phyloP scores from a whole-genome alignment of 1,140 invertebrate genomes.

The Chionoecetes opilio region DNA sequence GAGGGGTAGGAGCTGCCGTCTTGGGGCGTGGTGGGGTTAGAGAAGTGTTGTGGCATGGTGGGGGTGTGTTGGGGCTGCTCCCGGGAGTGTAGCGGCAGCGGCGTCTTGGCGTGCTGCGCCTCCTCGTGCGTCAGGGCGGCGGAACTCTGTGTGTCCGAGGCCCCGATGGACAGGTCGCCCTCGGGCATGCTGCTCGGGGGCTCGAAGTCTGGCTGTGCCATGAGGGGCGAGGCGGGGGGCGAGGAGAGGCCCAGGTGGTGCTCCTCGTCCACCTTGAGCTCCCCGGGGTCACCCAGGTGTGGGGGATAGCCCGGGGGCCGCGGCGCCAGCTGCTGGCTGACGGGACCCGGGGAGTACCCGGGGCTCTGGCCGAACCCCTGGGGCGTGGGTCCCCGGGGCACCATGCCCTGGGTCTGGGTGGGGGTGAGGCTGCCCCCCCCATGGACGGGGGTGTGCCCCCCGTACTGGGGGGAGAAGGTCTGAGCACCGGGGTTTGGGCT shows the following conservation, averaged over 20 bases:
- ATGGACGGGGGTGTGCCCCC: slow-evolving; percentile 79
- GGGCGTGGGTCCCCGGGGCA: slow-evolving; percentile 83
- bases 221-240: slow-evolving; percentile 81
- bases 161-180: slow-evolving; percentile 82
- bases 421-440: slow-evolving; percentile 81
- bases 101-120: slow-evolving; percentile 67
- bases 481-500: slow-evolving; percentile 79
- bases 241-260: slow-evolving; percentile 77
- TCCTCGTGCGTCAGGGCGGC: slow-evolving; percentile 67
- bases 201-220: slow-evolving; percentile 91
- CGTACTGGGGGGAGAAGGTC: slow-evolving; percentile 79
- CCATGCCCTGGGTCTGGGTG: slow-evolving; percentile 84
- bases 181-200: slow-evolving; percentile 88
- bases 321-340: slow-evolving; percentile 57
- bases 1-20: slow-evolving; percentile 77
- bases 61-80: slow-evolving; percentile 70
- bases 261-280: slow-evolving; percentile 81
- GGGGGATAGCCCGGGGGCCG: slow-evolving; percentile 44
- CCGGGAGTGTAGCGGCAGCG: slow-evolving; percentile 62
- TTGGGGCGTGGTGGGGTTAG: slow-evolving; percentile 81
- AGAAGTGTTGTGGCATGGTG: slow-evolving; percentile 77
- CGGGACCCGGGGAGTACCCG: slow-evolving; percentile 78
- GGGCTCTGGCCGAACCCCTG: slow-evolving; percentile 88
- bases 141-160: slow-evolving; percentile 69
- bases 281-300: slow-evolving; percentile 84